Evolutionary conservation across 2,113 vertebrate species (phyloP), one percentile per base, ranked within the genome.

Genomic region (Delphinapterus leucas): DNA sequence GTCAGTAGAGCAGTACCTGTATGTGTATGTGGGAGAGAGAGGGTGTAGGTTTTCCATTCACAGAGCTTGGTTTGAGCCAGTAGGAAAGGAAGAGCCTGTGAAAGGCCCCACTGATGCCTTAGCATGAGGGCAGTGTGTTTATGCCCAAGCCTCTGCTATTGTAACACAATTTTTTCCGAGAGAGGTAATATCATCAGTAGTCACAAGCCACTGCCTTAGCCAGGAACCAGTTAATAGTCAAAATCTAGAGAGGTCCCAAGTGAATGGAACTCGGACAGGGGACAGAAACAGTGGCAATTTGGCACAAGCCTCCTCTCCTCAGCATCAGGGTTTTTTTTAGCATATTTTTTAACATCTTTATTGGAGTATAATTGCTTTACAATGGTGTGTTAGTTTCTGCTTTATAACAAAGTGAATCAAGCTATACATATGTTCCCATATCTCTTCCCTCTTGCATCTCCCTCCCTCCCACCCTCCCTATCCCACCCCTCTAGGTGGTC

Each of bases 241-340:
- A 79, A 90, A 74, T 31, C 21, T 80, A 93, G 28, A 33, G 36
- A 91, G 82, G 65, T 58, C 74, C 26, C 68, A 83, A 61, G 28
- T 33, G 23, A 92, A 47, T 77, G 28, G 53, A 44, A 74, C n/a
- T 73, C 15, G 17, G 63, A 6, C 41, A 33, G 25, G n/a, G n/a
- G 33, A 63, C 73, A 81, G 47, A 79, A 61, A 70, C 14, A 41
- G 44, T 5, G 60, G 5, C 20, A 7, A 36, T 49, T 20, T 44
- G 5, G 15, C 6, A 28, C 15, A 55, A 41, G 47, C 12, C 20
- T 70, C n/a, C 15, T 17, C 1, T 18, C 33, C 33, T 44, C 77
- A 11, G 18, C 18, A 20, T 63, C 2, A 23, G 41, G 61, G 67
- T 90, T 58, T 67, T 70, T 38, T 71, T 14, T 53, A 53, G 49